phyloP scores from a whole-genome alignment of 2,797 vertebrate genomes.

The Phrynocephalus vlangalii region DNA sequence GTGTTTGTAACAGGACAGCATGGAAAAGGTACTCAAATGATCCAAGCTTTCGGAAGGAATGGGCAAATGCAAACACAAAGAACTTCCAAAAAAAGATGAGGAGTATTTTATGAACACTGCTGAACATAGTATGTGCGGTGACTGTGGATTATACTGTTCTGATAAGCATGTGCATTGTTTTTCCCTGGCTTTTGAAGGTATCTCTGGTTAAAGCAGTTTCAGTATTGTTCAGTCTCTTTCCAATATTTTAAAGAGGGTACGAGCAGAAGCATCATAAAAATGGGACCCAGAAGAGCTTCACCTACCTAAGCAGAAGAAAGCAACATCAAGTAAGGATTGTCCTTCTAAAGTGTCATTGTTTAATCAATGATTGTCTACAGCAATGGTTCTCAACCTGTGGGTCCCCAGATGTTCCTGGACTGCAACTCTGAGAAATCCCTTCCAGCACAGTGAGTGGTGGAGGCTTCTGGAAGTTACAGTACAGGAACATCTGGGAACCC shows the following conservation, averaged over 20 bases:
- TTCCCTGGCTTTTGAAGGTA: background rate
- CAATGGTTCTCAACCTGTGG: too few species aligned
- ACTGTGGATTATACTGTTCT: background rate
- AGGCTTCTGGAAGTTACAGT: too few species aligned
- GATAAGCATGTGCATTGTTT: background rate
- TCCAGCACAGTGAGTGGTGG: too few species aligned
- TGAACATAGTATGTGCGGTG: background rate
- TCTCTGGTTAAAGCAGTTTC: background rate
- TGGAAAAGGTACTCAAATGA: background rate
- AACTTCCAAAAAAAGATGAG: background rate
- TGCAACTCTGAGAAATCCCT: too few species aligned
- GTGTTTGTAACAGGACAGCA: background rate
- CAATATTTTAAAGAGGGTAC: background rate
- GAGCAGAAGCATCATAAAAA: background rate
- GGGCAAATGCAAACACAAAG: background rate
- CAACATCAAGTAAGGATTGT: background rate
- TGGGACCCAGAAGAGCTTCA: constrained; percentile 9
- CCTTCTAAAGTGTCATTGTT: too few species aligned
- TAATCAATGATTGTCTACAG: background rate
- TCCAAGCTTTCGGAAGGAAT: background rate
- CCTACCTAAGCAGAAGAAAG: constrained; percentile 27
- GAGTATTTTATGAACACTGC: background rate
- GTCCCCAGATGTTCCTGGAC: too few species aligned
- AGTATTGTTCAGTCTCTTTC: background rate
- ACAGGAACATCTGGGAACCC: too few species aligned